Base-by-base conservation (phyloP, 2,113 vertebrate species). In the Myotis yumanensis region DNA sequence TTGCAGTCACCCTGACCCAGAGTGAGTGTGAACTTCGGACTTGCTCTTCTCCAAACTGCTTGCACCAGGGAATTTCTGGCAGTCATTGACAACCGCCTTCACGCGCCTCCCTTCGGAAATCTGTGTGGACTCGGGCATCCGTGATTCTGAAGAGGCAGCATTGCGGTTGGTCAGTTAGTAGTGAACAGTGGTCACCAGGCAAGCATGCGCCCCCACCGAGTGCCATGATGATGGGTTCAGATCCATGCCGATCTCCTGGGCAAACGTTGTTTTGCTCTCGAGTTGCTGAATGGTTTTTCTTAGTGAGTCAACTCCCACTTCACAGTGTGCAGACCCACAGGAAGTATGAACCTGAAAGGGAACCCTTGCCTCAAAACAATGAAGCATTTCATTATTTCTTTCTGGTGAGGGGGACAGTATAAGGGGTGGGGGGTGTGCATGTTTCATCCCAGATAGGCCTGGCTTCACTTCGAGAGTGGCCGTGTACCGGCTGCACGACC, bases 221-320 rank as follows among this genome's bases (percentile, higher is more conserved):
- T 80, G 71, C 52, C 82, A 59, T 91, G 18, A 5, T 86, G 95
- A 97, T 96, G 96, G 95, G 54, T 66, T 94, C 95, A 95, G 72
- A 92, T 81, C 75, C 86, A n/a, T 66, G 95, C 92, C 71, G 84
- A 90, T 96, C 94, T 97, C 97, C 96, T 93, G 62, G 81, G 94
- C 90, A 97, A 97, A 97, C 86, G 94, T 35, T 40, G 86, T 66
- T 83, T 2, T 20, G 12, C 94, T 97, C 97, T 95, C 92, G 95
- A 94, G 93, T 97, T 73, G 12, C 88, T 95, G 52, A 93, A 86
- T 84, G 81, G 25, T 96, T 54, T 75, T n/a, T 89, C 95, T 95
- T 96, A 97, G 87, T 95, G 43, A 62, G 89, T 96, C 95, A 96
- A 91, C 76, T 98, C 91, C 96, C 93, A 88, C 95, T 96, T 97